These are phyloP conservation scores for Murina feae DNA, from an alignment of 2,113 vertebrate species.

Conservation along the genomic window DNA sequence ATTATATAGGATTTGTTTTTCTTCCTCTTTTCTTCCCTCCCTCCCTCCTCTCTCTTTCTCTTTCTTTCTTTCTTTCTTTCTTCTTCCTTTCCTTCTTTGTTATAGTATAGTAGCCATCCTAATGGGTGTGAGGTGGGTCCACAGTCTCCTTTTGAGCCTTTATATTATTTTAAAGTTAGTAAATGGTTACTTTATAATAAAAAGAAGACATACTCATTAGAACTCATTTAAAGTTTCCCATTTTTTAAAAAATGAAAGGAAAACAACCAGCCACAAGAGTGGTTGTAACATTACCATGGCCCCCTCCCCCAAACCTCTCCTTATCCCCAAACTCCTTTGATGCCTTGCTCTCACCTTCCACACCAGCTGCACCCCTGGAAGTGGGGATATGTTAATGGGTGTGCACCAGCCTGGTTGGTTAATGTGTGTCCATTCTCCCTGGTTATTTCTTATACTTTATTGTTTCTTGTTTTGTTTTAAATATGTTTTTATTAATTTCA, in stretches of 20 bases:
- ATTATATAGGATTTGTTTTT: background rate
- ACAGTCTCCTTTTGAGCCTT: background rate
- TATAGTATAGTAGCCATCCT: background rate
- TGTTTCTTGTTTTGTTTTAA: background rate
- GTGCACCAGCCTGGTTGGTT: rapidly evolving
- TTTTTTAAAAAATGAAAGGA: background rate
- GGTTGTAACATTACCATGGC: no score
- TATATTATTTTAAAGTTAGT: background rate
- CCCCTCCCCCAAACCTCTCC: background rate
- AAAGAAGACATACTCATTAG: background rate
- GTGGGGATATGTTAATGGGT: background rate
- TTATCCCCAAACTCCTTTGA: background rate
- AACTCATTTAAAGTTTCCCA: background rate
- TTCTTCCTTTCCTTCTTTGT: background rate
- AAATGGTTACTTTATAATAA: background rate
- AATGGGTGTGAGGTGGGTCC: background rate
- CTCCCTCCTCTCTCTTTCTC: background rate
- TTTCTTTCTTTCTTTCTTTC: background rate
- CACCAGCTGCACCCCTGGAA: background rate
- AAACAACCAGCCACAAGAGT: background rate
- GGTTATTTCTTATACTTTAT: background rate
- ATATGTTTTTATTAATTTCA: no score
- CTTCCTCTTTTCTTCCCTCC: background rate
- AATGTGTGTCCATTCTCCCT: no score
- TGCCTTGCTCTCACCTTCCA: no score